Evolutionary conservation across 2,797 vertebrate genomes (phyloP).

Genomic region (Gambelia wislizenii): DNA sequence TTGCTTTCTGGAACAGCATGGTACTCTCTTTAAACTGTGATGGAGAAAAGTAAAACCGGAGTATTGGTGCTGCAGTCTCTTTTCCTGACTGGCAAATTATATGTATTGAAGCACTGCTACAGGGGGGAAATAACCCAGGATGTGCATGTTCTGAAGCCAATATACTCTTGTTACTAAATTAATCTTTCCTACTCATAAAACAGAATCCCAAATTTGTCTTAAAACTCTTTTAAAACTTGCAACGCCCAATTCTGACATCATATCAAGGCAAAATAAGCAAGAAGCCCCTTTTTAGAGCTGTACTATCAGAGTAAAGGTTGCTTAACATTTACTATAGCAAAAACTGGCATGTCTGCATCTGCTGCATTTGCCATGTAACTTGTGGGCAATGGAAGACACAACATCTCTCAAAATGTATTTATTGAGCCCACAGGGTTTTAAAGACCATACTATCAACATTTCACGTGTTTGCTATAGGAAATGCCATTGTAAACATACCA

Average conservation of each 20-base stretch:
- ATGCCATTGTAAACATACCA: background rate
- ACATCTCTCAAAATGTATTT: background rate
- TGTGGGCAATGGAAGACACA: background rate
- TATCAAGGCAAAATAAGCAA: background rate
- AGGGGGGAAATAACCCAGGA: background rate
- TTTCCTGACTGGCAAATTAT: background rate
- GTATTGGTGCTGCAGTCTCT: background rate
- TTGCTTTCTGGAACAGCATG: slow-evolving; percentile 26
- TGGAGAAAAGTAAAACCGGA: background rate
- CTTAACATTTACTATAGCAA: background rate
- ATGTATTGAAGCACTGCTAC: background rate
- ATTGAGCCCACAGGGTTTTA: background rate
- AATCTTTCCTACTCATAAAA: background rate
- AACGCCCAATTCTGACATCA: background rate
- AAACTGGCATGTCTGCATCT: background rate
- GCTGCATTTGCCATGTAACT: background rate
- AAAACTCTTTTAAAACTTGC: background rate
- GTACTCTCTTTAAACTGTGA: background rate
- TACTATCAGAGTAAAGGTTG: background rate
- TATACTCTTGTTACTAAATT: slow-evolving; percentile 30
- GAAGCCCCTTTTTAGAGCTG: background rate
- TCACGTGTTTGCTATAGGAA: background rate
- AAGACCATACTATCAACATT: background rate
- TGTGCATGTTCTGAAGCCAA: background rate
- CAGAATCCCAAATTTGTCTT: background rate